Evolutionary conservation across 2,797 vertebrate species (phyloP).

Genomic region (Anguilla marmorata): DNA sequence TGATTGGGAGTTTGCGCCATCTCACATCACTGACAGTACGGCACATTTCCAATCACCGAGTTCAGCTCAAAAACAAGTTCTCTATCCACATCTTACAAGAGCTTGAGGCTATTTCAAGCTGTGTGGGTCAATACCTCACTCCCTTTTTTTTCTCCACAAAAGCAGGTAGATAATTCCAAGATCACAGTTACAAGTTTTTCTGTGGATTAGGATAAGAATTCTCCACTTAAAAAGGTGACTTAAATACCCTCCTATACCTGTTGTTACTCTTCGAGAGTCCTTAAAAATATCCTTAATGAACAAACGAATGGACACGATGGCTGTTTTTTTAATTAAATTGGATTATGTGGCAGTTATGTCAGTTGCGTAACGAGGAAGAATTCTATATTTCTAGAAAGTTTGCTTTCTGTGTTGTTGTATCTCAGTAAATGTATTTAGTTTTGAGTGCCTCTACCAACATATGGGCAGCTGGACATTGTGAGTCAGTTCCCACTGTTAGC

Average conservation of each 20-base stretch:
- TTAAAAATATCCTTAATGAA: not conserved
- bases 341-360: not conserved
- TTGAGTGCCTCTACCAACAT: no score
- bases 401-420: not conserved
- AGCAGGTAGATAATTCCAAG: not conserved
- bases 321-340: not conserved
- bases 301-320: not conserved
- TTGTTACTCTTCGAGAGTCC: not conserved
- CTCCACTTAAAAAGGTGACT: not conserved
- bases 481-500: not conserved
- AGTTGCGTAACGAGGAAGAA: not conserved
- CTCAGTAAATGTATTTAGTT: no score
- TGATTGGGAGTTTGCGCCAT: no score
- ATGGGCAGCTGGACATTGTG: not conserved
- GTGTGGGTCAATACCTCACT: not conserved
- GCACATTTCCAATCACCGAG: not conserved
- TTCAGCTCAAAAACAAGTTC: not conserved
- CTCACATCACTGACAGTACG: not conserved
- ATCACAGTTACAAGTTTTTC: not conserved
- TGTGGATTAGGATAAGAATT: not conserved
- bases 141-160: not conserved
- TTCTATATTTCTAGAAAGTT: no score
- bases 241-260: not conserved
- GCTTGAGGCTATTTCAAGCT: not conserved
- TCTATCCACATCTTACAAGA: not conserved